Evolutionary conservation across 37 sponge, comb jelly and placozoan species (phyloP).

Genomic region (Eunapius fragilis): DNA sequence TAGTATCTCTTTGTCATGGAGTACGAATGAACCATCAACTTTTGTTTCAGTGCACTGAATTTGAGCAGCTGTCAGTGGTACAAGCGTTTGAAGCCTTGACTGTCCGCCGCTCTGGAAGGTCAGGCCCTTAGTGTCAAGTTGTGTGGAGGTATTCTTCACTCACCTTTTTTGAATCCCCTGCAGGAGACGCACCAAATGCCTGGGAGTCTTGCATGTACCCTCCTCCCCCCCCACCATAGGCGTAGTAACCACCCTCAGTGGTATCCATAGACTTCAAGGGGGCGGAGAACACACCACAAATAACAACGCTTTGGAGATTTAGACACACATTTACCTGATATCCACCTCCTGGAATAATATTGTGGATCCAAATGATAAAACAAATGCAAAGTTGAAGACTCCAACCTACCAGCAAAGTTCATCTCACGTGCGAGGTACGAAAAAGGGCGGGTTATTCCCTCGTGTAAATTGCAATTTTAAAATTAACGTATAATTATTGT

Average conservation of each 20-base stretch:
- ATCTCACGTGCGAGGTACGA: neutral
- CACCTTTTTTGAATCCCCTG: constrained; percentile 3
- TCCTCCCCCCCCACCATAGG: constrained; percentile 28
- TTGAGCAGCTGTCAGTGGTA: constrained; percentile 76
- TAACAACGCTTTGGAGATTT: too few species aligned
- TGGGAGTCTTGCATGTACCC: constrained; percentile 51
- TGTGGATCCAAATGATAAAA: neutral
- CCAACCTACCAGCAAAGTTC: neutral
- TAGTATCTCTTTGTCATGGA: constrained; percentile 49
- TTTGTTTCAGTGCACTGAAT: constrained; percentile 37
- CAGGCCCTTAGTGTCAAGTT: neutral
- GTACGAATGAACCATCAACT: constrained; percentile 36
- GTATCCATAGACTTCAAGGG: neutral
- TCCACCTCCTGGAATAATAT: neutral
- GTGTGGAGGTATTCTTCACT: neutral
- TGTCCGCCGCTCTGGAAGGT: neutral
- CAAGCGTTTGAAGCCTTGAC: neutral
- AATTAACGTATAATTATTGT: neutral
- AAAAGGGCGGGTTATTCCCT: neutral
- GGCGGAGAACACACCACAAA: neutral
- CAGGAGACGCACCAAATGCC: constrained; percentile 52
- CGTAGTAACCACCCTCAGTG: constrained; percentile 9
- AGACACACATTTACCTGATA: neutral
- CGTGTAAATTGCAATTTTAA: too few species aligned
- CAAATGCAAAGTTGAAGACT: neutral